Evolutionary conservation across 2,113 vertebrate genomes (phyloP), one percentile per base, ranked within the genome.

Genomic region (Pogonocichla stellata): DNA sequence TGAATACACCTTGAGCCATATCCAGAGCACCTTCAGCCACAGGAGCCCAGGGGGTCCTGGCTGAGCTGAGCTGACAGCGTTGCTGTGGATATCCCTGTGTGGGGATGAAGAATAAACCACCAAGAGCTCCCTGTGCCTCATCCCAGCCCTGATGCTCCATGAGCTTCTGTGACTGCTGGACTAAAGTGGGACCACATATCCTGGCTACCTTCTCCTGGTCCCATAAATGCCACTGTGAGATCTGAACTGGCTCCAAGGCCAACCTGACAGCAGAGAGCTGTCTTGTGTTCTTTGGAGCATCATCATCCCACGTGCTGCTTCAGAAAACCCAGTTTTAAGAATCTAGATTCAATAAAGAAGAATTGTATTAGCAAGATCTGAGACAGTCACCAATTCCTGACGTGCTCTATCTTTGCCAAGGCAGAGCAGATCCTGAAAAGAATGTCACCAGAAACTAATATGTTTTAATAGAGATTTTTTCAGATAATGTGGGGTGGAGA

Each of bases 141-240:
- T 12, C 20, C 36, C 61, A 86, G 45, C 26, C 40, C 15, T 25
- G 26, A 7, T 43, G 48, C 29, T 88, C 26, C 48, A 10, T 9
- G 36, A 14, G 17, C 14, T 70, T 23, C 70, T n/a, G 36, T 31
- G 20, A 15, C 11, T 47, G 15, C 56, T 5, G 3, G n/a, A 57
- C 17, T 80, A 5, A n/a, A 34, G 23, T 4, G 47, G 72, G n/a
- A 40, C 8, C 1, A 0, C 3, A 2, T 2, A 12, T 8, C 28
- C 31, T 58, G 74, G 22, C 47, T 25, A 12, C 29, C 24, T 43
- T 47, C 20, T 75, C 24, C 19, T 45, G 50, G n/a, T 31, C 16
- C 61, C 66, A 34, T 0, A 0, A 36, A 53, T 12, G 42, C 24
- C 43, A 18, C 1, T 1, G 43, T 1, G 2, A 77, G 22, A 10